Evolutionary conservation across 2,113 vertebrate genomes (phyloP).

Genomic region (Pampusana beccarii): DNA sequence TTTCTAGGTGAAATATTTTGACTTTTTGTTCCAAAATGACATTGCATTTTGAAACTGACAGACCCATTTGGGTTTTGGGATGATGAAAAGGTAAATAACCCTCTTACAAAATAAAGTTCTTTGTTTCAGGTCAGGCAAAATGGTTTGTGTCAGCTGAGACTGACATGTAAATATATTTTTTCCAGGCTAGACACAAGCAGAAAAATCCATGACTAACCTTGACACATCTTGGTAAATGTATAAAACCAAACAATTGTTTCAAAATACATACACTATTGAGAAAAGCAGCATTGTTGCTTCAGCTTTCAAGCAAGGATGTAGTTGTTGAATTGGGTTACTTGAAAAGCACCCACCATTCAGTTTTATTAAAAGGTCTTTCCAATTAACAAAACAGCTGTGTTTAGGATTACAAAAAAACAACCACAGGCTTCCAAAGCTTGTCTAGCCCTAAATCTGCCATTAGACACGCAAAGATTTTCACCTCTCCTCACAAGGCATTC

Average conservation of each 20-base stretch:
- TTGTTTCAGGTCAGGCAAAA: constrained; percentile 50
- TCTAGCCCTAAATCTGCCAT: constrained; percentile 47
- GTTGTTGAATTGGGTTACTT: constrained; percentile 18
- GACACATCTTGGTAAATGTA: constrained; percentile 27
- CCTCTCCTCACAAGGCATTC: constrained; percentile 29
- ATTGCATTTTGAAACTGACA: constrained; percentile 54
- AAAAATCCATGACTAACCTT: constrained; percentile 33
- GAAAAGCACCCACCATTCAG: constrained; percentile 23
- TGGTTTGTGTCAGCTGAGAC: constrained; percentile 18
- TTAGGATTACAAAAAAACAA: constrained; percentile 50
- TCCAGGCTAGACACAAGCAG: not conserved
- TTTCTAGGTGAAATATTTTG: constrained; percentile 65
- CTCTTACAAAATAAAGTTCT: constrained; percentile 37
- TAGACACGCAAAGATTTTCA: constrained; percentile 59
- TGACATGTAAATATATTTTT: constrained; percentile 63
- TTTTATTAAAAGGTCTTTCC: constrained; percentile 35
- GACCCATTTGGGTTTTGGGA: not conserved
- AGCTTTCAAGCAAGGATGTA: constrained; percentile 28
- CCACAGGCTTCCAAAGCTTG: constrained; percentile 50
- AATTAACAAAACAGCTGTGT: constrained; percentile 58
- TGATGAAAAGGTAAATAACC: constrained; percentile 48
- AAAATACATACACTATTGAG: not conserved
- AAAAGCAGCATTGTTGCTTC: constrained; percentile 14
- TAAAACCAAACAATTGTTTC: constrained; percentile 31
- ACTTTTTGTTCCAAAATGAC: constrained; percentile 56